Base-by-base conservation (phyloP, 2,888 invertebrate genomes). In the Stenichneumon culpator region DNA sequence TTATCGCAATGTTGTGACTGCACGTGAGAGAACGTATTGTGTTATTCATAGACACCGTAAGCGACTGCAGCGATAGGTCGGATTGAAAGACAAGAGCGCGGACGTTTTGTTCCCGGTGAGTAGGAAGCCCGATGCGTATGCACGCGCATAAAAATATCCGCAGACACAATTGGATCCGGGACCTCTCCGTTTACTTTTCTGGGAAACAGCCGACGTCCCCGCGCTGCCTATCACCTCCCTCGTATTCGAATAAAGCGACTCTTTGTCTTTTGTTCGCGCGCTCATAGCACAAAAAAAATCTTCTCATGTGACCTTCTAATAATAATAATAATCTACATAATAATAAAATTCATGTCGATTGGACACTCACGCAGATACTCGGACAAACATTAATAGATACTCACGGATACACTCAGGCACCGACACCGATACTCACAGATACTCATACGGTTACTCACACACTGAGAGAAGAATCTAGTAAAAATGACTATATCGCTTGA, bases 111-210 rank as follows among this genome's bases (percentile, higher is more conserved):
- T 54, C 57, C 22, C 73, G 7, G 44, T 25, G 73, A 60, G 73
- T n/a, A 39, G 39, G 32, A 52, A 60, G 60, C 60, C 16, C 54
- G 69, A 68, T 68, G 68, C 78, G 28, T 28, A 78, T 69, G 19
- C 57, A 19, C 54, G 68, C 47, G 47, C 14, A 57, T 63, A 60
- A 44, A 73, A 77, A 65, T 11, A 67, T 47, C 54, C 79, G 67
- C 74, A 80, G 80, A 81, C 80, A 86, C 83, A 83, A 86, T 83
- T 65, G 78, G 80, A 86, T 81, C 73, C 69, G 70, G 28, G 19
- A 25, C 57, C 68, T 81, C 57, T 86, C 83, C 54, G 19, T 65
- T 86, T 86, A 83, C 81, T 83, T 80, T 86, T 60, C 73, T 68
- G 25, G 63, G 77, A 83, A 74, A 63, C n/a, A 11, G 60, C 19